Base-by-base conservation (phyloP, 2,113 vertebrate species). In the Amblyornis subalaris region DNA sequence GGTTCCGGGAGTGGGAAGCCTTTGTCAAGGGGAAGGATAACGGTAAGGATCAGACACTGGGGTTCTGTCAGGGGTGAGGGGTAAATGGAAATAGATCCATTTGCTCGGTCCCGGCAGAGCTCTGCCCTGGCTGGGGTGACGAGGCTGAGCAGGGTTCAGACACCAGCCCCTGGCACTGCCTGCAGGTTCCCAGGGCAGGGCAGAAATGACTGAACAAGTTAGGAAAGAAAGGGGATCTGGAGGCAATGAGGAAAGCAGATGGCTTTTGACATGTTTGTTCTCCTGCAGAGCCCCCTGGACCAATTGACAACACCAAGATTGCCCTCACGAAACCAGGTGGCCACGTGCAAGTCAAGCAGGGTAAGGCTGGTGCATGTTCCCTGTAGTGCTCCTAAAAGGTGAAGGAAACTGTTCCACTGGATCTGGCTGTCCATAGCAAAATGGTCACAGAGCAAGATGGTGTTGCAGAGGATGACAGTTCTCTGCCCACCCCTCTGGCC, bases 1-100 rank as follows among this genome's bases (percentile, higher is more conserved):
- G 99, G 99, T 99, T 99, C 97, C 98, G 99, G 6, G 99, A 99
- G 96, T 99, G 99, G 99, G 99, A 99, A 97, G 98, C 98, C 84
- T 99, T 99, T 28, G 99, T 99, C 95, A 99, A 99, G 97, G 99
- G 99, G 72, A 99, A 99, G 97, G 99, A 99, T 95, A 99, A 98
- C 0, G 99, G 99, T 99, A 97, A 97, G 94, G 66, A 57, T 5
- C 35, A 17, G 10, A 13, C 40, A 17, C 3, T 22, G 35, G 66
- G 14, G 48, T 6, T 25, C 5, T 9, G 5, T 2, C 1, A 1
- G 29, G 44, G 67, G 22, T 13, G 20, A 73, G 44, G 4, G 24
- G 36, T 38, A 38, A 7, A 25, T 11, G 61, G 54, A 25, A 69
- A 36, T 0, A 3, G 22, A 6, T 19, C 17, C 26, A 2, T 58